phyloP scores from a whole-genome alignment of 2,113 vertebrate genomes.

The Varanus salvator region DNA sequence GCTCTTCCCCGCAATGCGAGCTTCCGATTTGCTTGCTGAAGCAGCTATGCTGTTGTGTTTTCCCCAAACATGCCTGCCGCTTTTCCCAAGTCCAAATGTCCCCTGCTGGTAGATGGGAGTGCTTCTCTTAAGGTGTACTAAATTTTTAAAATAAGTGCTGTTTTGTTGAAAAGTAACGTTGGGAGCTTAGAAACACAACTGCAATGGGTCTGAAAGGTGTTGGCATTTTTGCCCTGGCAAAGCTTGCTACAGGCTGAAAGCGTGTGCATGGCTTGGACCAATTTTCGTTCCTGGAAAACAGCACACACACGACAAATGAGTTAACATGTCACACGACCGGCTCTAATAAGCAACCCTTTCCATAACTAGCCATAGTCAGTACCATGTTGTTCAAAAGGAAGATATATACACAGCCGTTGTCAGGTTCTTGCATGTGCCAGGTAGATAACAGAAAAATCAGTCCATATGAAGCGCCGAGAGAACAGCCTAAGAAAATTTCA shows the following conservation, averaged over 20 bases:
- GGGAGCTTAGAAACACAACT: neutral
- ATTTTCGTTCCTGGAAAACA: neutral
- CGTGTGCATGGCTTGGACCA: neutral
- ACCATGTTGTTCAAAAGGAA: neutral
- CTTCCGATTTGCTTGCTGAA: too few species aligned
- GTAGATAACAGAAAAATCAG: neutral
- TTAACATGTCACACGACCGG: neutral
- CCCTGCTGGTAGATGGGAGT: too few species aligned
- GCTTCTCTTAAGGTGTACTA: neutral
- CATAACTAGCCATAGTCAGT: neutral
- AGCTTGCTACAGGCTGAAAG: too few species aligned
- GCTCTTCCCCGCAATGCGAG: too few species aligned
- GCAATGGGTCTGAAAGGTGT: neutral
- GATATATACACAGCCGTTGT: neutral
- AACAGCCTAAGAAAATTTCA: neutral
- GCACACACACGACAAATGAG: neutral
- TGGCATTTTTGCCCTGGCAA: neutral
- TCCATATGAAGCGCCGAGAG: neutral
- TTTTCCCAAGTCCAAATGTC: too few species aligned
- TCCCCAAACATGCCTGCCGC: too few species aligned
- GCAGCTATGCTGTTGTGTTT: too few species aligned
- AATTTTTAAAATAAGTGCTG: neutral
- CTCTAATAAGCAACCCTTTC: neutral
- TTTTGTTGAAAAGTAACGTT: neutral
- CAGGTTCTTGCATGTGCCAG: neutral